Conservation (phyloP, 2,888 invertebrate species). For the Rhodophaea formosa region DNA sequence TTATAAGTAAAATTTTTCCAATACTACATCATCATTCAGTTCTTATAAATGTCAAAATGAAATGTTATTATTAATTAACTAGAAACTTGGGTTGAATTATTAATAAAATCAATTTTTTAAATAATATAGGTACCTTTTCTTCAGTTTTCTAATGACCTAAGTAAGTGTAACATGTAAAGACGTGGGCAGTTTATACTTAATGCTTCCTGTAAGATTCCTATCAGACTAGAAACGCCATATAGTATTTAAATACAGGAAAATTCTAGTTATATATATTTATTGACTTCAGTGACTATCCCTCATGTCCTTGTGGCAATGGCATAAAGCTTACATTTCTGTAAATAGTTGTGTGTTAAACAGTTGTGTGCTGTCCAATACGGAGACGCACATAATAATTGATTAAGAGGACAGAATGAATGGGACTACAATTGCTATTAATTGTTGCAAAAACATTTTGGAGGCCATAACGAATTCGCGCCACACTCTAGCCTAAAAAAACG, state of each 20-base stretch:
- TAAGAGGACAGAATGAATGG: constrained; percentile 48
- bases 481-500: constrained; percentile 30
- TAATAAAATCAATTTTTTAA: too few relatives aligned
- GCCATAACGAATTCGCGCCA: constrained; percentile 36
- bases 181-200: neutral
- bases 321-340: constrained; percentile 14
- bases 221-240: neutral
- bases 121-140: too few relatives aligned
- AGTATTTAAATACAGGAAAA: constrained; percentile 1
- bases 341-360: constrained; percentile 1
- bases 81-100: too few relatives aligned
- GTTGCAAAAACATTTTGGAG: constrained; percentile 52
- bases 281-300: neutral
- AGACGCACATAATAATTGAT: constrained; percentile 43
- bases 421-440: constrained; percentile 64
- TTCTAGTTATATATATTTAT: neutral
- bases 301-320: neutral
- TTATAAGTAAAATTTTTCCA: too few relatives aligned
- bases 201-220: constrained; percentile 2
- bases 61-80: too few relatives aligned
- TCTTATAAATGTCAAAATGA: too few relatives aligned
- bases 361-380: constrained; percentile 30
- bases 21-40: too few relatives aligned
- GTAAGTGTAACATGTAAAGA: too few relatives aligned
- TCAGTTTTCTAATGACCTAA: too few relatives aligned